Base-by-base conservation (phyloP, 2,113 vertebrate species). In the Pogona vitticeps region DNA sequence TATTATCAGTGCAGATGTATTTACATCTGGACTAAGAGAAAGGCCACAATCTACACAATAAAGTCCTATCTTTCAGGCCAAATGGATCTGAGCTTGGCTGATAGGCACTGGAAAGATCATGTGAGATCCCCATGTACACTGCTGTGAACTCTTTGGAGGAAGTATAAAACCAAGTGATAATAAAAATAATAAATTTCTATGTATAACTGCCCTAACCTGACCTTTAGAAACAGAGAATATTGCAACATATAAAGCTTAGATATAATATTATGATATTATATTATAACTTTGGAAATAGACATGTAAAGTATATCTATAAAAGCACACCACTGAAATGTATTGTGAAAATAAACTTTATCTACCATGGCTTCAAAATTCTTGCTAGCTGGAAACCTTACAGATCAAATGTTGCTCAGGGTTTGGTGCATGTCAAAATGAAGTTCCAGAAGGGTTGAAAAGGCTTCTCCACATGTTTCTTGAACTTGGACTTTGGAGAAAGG, bases 171-270 rank as follows among this genome's bases (percentile, higher is more conserved):
- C 70, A 75, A 87, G 61, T 65, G 59, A 82, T 82, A 82, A 82
- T 81, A 56, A 87, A 67, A 87, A 67, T 56, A 76, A 87, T 82
- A 87, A 76, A 87, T 67, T 87, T 75, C 23, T 56, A 21, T 82
- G 72, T 76, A 52, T 65, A 87, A 56, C 59, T 82, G 85, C 85
- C 71, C 59, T 76, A 52, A 76, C 23, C 78, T 82, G 33, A 82
- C 71, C 85, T 76, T 87, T 87, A 67, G n/a, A 87, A 81, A n/a
- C 80, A 31, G 71, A 87, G 79, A 82, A 67, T 87, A 87, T 87
- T 87, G 59, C 85, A 87, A 76, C 79, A 76, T 82, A 87, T 87
- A 87, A 87, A 87, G n/a, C 72, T 56, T 87, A 75, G 79, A 67
- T 42, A 63, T 67, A 87, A 82, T 81, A 81, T 75, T 86, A 86